phyloP scores from a whole-genome alignment of 2,797 vertebrate genomes.

The Hapalemur alaotrensis region DNA sequence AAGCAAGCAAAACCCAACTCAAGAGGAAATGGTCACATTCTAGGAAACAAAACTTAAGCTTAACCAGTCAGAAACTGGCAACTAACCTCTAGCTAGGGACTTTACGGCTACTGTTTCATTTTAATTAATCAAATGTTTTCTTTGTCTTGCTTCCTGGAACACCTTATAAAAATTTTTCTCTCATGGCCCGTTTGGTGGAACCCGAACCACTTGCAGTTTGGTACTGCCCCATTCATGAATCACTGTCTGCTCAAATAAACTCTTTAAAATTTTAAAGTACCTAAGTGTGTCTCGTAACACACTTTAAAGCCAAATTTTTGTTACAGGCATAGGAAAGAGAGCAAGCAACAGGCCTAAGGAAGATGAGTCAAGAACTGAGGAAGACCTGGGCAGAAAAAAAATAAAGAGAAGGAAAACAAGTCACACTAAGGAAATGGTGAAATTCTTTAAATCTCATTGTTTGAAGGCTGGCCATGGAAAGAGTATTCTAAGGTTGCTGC shows the following conservation, averaged over 20 bases:
- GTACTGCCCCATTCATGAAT: neutral
- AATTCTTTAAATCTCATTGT: neutral
- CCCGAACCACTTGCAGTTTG: neutral
- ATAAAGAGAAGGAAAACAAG: neutral
- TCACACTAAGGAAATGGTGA: neutral
- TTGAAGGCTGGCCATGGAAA: neutral
- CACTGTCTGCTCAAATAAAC: neutral
- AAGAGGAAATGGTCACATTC: neutral
- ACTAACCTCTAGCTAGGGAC: neutral
- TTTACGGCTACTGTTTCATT: neutral
- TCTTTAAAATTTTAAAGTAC: neutral
- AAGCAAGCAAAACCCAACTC: neutral
- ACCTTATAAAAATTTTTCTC: neutral
- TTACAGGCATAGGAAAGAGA: neutral
- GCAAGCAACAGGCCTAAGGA: neutral
- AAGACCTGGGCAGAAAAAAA: neutral
- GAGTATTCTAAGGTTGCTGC: neutral
- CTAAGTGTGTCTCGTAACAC: neutral
- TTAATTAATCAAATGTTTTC: neutral
- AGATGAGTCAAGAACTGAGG: neutral
- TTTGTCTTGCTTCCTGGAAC: neutral
- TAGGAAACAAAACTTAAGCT: neutral
- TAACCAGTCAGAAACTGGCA: neutral
- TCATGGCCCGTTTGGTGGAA: neutral
- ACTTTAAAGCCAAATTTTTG: neutral